Base-by-base conservation (phyloP, 1,140 invertebrate genomes). In the Acyrthosiphon pisum region DNA sequence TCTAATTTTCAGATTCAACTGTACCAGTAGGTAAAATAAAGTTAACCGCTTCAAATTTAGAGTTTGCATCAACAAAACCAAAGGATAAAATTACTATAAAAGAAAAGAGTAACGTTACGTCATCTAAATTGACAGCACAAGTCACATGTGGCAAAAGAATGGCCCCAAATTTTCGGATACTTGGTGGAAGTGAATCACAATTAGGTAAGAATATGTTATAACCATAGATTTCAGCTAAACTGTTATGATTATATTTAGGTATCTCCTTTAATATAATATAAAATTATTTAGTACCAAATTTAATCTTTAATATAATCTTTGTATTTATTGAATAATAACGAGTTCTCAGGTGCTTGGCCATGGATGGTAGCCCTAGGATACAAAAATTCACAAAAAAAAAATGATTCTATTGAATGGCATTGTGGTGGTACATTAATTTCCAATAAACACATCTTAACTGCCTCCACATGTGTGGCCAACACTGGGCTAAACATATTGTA, bases 331-430 rank as follows among this genome's bases (percentile, higher is more conserved):
- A 76, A 76, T n/a, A 30, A 76, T 68, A 6, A 30, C 9, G 60
- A n/a, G 9, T 68, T 30, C 11, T 4, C 60, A 76, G 60, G 60
- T 76, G 96, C 96, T 93, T 96, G 96, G 94, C 96, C 96, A 3
- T 96, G 96, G 96, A 95, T 96, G 94, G 96, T 95, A 11, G 94
- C 95, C 26, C 94, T 96, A 35, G 93, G 93, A 94, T 95, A 93
- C 95, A 41, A 48, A 14, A 30, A 30, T 22, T 1, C 41, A 20
- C 23, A 23, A 11, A 14, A 14, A 26, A 95, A 93, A 94, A 95
- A 92, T 94, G 94, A 4, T 95, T 95, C 90, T 95, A 96, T 94
- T 4, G 8, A 76, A 30, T 93, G 86, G 93, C 11, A 20, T 37
- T 93, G 93, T 60, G 84, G 88, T 37, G 93, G 90, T 9, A 91